These are phyloP conservation scores for Aphaenogaster floridana DNA, from an alignment of 1,140 invertebrate genomes.

Conservation along the genomic window DNA sequence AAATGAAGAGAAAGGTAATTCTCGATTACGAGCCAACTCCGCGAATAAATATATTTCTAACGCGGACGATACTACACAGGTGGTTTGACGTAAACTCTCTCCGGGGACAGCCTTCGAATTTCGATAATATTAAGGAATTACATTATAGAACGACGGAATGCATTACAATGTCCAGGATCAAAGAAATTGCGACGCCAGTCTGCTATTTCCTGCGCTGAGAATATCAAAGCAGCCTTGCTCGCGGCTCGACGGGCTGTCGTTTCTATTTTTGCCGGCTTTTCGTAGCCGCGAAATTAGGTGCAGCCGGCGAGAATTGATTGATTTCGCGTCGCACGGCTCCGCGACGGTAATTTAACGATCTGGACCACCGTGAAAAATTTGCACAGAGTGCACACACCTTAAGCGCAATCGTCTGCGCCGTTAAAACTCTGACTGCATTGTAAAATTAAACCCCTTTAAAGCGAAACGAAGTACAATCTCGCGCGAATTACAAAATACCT, in stretches of 20 bases:
- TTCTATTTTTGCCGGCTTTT: constrained; percentile 71
- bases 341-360: constrained; percentile 79
- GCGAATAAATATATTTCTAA: background rate
- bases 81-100: background rate
- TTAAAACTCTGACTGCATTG: constrained; percentile 23
- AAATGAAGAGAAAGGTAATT: background rate
- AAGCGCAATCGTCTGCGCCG: constrained; percentile 31
- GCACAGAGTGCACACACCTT: background rate
- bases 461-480: constrained; percentile 2
- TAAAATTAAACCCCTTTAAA: constrained; percentile 36
- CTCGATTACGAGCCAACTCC: background rate
- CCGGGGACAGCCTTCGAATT: background rate
- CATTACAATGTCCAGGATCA: constrained; percentile 39
- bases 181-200: constrained; percentile 54
- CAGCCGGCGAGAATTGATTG: constrained; percentile 80
- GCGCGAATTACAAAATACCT: constrained; percentile 4
- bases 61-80: background rate
- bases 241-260: constrained; percentile 39
- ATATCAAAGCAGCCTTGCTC: constrained; percentile 50
- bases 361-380: constrained; percentile 61
- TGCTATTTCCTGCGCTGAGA: constrained; percentile 70
- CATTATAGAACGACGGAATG: background rate
- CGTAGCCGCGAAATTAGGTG: constrained; percentile 73
- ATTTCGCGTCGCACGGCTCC: constrained; percentile 79
- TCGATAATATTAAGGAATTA: background rate